These are phyloP conservation scores for Enhydra lutris DNA, from an alignment of 2,113 vertebrate species.

Conservation along the genomic window DNA sequence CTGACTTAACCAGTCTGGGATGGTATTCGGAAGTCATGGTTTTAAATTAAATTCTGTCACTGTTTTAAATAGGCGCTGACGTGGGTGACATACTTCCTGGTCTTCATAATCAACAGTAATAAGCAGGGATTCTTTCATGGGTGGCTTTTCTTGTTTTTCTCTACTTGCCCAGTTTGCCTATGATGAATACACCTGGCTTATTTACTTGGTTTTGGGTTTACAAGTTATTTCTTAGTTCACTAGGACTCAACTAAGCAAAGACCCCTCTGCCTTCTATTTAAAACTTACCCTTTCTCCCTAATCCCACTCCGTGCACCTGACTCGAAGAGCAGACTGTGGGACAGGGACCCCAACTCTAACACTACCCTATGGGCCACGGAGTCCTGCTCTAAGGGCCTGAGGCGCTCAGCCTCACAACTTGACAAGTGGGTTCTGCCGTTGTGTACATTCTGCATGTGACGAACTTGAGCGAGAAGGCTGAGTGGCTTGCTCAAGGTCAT, in stretches of 20 bases:
- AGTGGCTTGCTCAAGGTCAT: neutral
- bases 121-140: neutral
- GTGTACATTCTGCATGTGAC: neutral
- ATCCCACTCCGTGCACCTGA: neutral
- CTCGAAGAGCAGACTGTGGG: neutral
- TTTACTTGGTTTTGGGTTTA: neutral
- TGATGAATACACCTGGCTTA: neutral
- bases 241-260: neutral
- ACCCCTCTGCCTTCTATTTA: neutral
- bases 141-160: neutral
- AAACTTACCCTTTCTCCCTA: neutral
- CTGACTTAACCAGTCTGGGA: neutral
- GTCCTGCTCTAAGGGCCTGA: neutral
- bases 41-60: neutral
- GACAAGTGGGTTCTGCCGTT: accelerated
- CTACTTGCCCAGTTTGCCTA: neutral
- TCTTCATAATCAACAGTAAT: neutral
- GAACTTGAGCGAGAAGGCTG: neutral
- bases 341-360: no score
- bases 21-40: neutral
- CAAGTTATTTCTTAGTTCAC: neutral
- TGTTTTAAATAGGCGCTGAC: neutral
- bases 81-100: neutral
- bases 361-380: accelerated
- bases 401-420: neutral